Conservation (phyloP, 2,113 vertebrate genomes). For the Anthoscopus minutus region DNA sequence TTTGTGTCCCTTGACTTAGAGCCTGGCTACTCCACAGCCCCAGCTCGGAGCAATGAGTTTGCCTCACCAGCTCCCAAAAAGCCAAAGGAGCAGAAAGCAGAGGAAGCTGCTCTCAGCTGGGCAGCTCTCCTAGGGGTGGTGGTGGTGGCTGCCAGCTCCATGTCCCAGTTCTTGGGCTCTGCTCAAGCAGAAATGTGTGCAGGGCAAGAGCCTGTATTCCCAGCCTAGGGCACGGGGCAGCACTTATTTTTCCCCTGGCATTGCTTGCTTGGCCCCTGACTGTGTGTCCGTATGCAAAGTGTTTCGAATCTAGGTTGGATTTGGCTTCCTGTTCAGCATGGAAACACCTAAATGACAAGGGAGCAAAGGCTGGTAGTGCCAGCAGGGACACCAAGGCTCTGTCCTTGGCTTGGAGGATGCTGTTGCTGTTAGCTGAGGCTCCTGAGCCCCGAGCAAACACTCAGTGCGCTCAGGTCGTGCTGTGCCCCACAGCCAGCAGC, state of each 20-base stretch:
- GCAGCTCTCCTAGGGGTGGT: neutral
- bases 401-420: neutral
- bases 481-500: neutral
- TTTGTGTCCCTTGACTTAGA: neutral
- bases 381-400: neutral
- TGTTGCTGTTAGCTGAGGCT: neutral
- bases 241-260: neutral
- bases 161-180: neutral
- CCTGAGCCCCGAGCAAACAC: neutral
- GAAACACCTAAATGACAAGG: neutral
- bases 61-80: neutral
- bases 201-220: neutral
- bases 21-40: neutral
- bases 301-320: neutral
- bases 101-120: neutral
- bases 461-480: fast-evolving
- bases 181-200: neutral
- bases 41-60: neutral
- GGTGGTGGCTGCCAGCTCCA: neutral
- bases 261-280: neutral
- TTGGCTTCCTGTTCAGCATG: neutral
- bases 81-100: neutral
- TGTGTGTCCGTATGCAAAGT: neutral
- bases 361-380: neutral
- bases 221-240: neutral